A percentile compares a stretch with the other conserved stretches of the same genome.
phyloP scores from a whole-genome alignment of 1,140 invertebrate genomes.

The Pollicipes pollicipes region DNA sequence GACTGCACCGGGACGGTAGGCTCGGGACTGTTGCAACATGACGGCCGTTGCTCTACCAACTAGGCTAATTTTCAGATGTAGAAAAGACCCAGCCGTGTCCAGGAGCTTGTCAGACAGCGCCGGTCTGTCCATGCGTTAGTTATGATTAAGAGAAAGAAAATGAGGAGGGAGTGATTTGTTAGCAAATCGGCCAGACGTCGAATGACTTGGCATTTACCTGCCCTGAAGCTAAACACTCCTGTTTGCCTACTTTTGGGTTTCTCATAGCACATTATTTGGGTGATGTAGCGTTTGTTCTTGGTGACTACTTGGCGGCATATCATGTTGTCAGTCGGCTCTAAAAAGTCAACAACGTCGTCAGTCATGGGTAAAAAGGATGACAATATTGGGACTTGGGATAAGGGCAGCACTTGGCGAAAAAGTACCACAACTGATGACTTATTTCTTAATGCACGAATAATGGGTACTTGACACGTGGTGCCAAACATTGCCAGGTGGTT shows the following conservation, averaged over 20 bases:
- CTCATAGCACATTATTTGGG: slow-evolving; percentile 24
- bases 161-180: background rate
- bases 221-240: background rate
- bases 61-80: background rate
- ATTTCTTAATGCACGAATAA: too few relatives aligned
- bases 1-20: background rate
- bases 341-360: background rate
- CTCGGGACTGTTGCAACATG: too few relatives aligned
- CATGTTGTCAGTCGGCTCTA: slow-evolving; percentile 16
- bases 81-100: background rate
- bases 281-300: slow-evolving; percentile 22
- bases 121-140: background rate
- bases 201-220: background rate
- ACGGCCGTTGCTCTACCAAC: background rate
- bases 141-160: background rate
- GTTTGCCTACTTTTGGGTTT: slow-evolving; percentile 14
- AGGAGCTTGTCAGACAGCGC: background rate
- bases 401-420: too few relatives aligned
- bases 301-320: slow-evolving; percentile 21
- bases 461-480: too few relatives aligned
- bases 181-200: too few relatives aligned
- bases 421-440: too few relatives aligned
- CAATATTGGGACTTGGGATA: too few relatives aligned
- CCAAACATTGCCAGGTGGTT: too few relatives aligned
- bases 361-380: too few relatives aligned